Conservation (phyloP, 2,888 invertebrate species). For the Branchellion lobata region DNA sequence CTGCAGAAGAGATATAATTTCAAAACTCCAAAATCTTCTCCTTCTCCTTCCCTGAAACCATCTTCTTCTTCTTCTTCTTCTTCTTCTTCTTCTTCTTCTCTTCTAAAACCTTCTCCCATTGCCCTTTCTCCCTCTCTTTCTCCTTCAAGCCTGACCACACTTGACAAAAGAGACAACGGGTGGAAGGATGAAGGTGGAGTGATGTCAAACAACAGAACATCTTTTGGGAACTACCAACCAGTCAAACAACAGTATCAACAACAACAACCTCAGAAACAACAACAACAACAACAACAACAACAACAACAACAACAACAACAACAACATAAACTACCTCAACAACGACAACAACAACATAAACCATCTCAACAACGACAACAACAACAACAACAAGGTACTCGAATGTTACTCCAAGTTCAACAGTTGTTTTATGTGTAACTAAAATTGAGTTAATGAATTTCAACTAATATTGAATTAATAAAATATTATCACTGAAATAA, state of each 20-base stretch:
- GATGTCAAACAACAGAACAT: too few species aligned
- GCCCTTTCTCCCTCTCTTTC: constrained; percentile 20
- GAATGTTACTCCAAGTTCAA: neutral
- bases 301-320: constrained; percentile 1
- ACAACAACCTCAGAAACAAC: too few species aligned
- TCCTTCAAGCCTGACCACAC: too few species aligned
- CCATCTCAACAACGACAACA: constrained; percentile 6
- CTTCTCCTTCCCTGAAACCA: neutral
- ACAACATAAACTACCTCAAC: neutral
- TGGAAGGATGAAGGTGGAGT: too few species aligned
- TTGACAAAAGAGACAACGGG: neutral
- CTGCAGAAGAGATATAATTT: neutral
- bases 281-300: too few species aligned
- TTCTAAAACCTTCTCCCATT: neutral
- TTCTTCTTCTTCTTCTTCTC: constrained; percentile 2
- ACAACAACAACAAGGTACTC: neutral
- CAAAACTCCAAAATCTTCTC: neutral
- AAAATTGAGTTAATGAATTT: too few species aligned
- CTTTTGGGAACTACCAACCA: too few species aligned
- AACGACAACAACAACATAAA: constrained; percentile 4
- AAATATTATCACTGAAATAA: too few species aligned
- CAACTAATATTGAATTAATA: too few species aligned
- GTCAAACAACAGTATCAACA: too few species aligned
- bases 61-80: constrained; percentile 8
- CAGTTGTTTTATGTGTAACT: too few species aligned